Conservation (phyloP, 2,888 invertebrate genomes). For the Eledona agricola region DNA sequence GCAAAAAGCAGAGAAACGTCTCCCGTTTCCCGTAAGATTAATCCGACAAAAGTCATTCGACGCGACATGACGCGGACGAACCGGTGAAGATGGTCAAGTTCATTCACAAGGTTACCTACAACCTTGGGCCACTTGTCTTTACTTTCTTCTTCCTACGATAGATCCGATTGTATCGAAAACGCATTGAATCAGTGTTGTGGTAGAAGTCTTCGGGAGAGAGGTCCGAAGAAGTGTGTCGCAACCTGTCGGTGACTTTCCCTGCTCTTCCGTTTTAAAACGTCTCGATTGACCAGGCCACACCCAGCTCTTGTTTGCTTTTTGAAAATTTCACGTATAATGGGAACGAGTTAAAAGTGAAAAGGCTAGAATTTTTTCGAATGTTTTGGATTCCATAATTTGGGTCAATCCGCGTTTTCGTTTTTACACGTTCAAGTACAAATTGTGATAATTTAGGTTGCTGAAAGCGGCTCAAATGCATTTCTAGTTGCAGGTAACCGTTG, state of each 20-base stretch:
- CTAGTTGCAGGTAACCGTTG: too few species aligned
- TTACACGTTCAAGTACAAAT: neutral
- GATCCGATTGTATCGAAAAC: too few species aligned
- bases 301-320: conserved; percentile 27
- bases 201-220: conserved; percentile 22
- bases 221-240: conserved; percentile 22
- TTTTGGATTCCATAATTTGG: too few species aligned
- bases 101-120: conserved; percentile 32
- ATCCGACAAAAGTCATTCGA: too few species aligned
- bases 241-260: conserved; percentile 24
- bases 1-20: conserved; percentile 21
- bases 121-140: conserved; percentile 21
- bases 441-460: too few species aligned
- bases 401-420: conserved; percentile 6
- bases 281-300: conserved; percentile 19
- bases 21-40: conserved; percentile 4
- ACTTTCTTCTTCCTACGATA: conserved; percentile 30
- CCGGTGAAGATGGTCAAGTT: conserved; percentile 30
- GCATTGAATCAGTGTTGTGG: too few species aligned
- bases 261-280: conserved; percentile 15
- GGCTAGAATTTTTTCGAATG: too few species aligned
- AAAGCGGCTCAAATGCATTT: too few species aligned
- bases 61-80: too few species aligned
- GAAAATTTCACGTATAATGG: conserved; percentile 27
- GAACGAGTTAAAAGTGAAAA: conserved; percentile 31